phyloP scores from a whole-genome alignment of 2,113 vertebrate genomes.

The Emydocephalus ijimae region DNA sequence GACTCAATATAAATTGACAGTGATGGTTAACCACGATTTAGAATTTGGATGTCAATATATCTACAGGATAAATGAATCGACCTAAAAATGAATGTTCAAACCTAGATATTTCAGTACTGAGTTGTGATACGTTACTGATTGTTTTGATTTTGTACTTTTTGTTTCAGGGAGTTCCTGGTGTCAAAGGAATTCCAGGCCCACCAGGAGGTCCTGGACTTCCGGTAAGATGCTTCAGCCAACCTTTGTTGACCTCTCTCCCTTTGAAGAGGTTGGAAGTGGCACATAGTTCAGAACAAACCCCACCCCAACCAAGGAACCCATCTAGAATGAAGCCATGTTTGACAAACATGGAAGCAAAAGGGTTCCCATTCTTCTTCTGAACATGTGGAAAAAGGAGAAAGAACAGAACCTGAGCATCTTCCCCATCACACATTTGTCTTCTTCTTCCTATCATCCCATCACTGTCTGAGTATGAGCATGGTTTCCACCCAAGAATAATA shows the following conservation, averaged over 20 bases:
- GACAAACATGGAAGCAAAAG: neutral
- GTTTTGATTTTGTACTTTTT: slow-evolving; percentile 29
- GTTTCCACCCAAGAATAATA: neutral
- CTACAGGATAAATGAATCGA: neutral
- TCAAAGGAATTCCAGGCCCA: slow-evolving; percentile 72
- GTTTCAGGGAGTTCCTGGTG: slow-evolving; percentile 80
- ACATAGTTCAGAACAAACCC: neutral
- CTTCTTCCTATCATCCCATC: neutral
- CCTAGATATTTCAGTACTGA: neutral
- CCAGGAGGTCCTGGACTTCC: slow-evolving; percentile 69
- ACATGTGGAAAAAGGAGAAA: neutral
- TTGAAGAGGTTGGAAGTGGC: neutral
- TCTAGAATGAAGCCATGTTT: neutral
- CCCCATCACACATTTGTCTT: neutral
- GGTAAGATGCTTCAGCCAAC: slow-evolving; percentile 68
- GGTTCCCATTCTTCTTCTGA: neutral
- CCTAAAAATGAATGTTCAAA: neutral
- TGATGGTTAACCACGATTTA: neutral
- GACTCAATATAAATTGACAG: neutral
- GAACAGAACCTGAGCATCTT: neutral
- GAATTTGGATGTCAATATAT: neutral
- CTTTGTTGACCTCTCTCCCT: neutral
- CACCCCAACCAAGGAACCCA: neutral
- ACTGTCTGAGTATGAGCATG: neutral
- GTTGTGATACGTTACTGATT: neutral